Percentiles rank a stretch among this genome's conserved stretches.
phyloP scores from a whole-genome alignment of 2,888 invertebrate species.

The Pseudeuparius sepicola region DNA sequence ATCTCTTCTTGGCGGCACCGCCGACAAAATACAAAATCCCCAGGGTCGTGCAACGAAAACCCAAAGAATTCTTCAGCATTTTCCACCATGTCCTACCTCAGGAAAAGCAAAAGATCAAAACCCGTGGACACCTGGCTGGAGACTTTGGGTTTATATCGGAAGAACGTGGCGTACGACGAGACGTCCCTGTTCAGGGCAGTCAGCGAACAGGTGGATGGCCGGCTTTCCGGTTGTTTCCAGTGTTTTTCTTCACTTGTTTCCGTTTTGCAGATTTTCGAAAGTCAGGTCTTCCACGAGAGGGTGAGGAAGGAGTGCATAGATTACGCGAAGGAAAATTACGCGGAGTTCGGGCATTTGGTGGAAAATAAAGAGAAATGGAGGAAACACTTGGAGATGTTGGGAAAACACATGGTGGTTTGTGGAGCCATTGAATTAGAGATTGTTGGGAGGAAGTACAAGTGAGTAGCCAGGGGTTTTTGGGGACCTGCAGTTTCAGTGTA shows the following conservation, averaged over 20 bases:
- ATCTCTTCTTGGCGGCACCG: no score
- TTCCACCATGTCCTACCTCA: conserved; percentile 19
- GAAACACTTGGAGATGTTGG: conserved; percentile 32
- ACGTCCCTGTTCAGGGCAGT: conserved; percentile 82
- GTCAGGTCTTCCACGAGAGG: conserved; percentile 62
- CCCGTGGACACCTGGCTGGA: conserved; percentile 68
- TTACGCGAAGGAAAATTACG: conserved; percentile 55
- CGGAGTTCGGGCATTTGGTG: conserved; percentile 46
- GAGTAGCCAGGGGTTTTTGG: conserved; percentile 19
- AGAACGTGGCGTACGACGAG: conserved; percentile 80
- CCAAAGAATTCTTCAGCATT: no score
- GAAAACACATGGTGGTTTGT: conserved; percentile 37
- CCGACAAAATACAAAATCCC: no score
- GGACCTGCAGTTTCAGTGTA: no score
- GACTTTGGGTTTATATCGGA: conserved; percentile 70
- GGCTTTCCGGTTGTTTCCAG: neutral
- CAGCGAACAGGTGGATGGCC: conserved; percentile 70
- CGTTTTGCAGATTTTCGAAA: conserved; percentile 43
- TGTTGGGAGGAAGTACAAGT: conserved; percentile 34
- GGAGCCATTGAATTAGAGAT: conserved; percentile 36
- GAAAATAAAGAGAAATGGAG: conserved; percentile 28
- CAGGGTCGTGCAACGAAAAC: no score
- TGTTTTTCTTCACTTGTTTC: neutral
- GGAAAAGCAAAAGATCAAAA: conserved; percentile 34
- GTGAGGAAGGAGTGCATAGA: conserved; percentile 64